These are phyloP conservation scores for Lithobates pipiens DNA, from an alignment of 2,797 vertebrate genomes.

Conservation along the genomic window DNA sequence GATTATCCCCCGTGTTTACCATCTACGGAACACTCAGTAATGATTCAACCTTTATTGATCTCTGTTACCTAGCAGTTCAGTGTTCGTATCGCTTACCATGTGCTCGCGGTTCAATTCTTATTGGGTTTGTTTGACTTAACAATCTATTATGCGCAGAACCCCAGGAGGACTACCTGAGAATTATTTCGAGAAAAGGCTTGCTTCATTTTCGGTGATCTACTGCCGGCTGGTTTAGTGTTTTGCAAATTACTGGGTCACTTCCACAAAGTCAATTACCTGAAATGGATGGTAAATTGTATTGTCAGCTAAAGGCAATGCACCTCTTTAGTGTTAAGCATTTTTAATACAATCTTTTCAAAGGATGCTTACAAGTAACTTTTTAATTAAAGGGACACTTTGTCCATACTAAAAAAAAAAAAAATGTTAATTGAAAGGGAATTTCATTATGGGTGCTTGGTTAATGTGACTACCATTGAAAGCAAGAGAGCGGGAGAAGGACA, in stretches of 20 bases:
- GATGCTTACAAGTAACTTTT: not conserved
- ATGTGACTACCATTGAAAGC: no score
- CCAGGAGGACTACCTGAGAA: not conserved
- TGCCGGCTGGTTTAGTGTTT: not conserved
- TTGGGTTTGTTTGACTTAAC: not conserved
- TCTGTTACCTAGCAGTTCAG: not conserved
- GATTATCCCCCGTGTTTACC: not conserved
- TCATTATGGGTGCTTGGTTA: no score
- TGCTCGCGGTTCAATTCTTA: not conserved
- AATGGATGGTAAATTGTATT: constrained; percentile 33
- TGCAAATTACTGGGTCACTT: constrained; percentile 33
- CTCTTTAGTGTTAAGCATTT: no score
- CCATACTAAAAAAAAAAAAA: no score
- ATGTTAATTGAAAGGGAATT: no score
- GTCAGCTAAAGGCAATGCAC: constrained; percentile 10
- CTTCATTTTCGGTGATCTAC: not conserved
- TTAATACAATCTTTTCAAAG: not conserved
- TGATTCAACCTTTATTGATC: not conserved
- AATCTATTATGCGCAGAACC: not conserved
- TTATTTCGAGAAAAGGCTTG: not conserved
- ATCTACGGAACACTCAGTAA: not conserved
- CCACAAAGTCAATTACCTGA: constrained; percentile 42
- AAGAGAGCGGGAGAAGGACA: no score
- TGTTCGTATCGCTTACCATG: not conserved
- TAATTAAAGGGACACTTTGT: constrained; percentile 3